phyloP scores from a whole-genome alignment of 2,113 vertebrate genomes.

The Odocoileus hemionus region DNA sequence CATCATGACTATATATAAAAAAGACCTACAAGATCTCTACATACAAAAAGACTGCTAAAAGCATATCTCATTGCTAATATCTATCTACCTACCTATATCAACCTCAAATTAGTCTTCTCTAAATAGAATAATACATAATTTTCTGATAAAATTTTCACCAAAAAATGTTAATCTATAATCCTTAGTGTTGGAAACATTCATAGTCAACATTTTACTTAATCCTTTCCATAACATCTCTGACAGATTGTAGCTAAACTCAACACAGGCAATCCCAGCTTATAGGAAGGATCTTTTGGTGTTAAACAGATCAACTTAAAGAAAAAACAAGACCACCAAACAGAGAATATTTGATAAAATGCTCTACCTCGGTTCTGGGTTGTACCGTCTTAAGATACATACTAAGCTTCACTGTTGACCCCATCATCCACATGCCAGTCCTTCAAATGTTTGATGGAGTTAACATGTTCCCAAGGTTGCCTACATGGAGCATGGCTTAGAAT shows the following conservation, averaged over 20 bases:
- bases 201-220: neutral
- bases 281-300: neutral
- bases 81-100: neutral
- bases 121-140: neutral
- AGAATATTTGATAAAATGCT: neutral
- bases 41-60: neutral
- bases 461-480: neutral
- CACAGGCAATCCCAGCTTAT: neutral
- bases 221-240: neutral
- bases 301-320: neutral
- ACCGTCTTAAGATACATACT: neutral
- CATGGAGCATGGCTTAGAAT: neutral
- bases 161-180: neutral
- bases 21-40: neutral
- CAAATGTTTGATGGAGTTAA: neutral
- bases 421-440: neutral
- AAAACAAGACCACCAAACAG: neutral
- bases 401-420: neutral
- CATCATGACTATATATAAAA: neutral
- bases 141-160: neutral
- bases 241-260: neutral
- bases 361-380: neutral
- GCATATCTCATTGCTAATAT: neutral
- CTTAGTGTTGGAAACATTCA: neutral
- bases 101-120: neutral